phyloP scores from a whole-genome alignment of 1,140 invertebrate species.

The Lutraria rhynchaena region DNA sequence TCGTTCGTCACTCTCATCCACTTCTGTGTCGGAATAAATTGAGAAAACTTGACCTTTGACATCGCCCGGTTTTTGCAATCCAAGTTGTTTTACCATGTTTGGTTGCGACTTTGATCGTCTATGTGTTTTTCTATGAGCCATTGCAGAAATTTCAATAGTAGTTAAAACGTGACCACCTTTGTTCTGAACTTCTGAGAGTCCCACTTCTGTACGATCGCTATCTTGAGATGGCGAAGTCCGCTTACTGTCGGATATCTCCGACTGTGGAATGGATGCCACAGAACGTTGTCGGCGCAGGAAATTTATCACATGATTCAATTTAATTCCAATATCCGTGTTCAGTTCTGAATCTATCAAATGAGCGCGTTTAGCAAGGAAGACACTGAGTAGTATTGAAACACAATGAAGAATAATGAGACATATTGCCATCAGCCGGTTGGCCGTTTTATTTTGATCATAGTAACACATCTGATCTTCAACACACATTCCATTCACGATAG shows the following conservation, averaged over 20 bases:
- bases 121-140: constrained; percentile 25
- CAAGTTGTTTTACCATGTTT: constrained; percentile 13
- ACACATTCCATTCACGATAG: constrained; percentile 50
- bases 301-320: constrained; percentile 20
- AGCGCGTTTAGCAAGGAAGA: constrained; percentile 34
- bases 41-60: constrained; percentile 38
- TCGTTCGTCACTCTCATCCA: neutral
- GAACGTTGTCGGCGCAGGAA: neutral
- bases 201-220: neutral
- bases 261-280: neutral
- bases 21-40: constrained; percentile 50
- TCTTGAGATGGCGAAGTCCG: neutral
- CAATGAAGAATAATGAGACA: constrained; percentile 39
- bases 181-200: constrained; percentile 26
- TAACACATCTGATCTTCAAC: constrained; percentile 41
- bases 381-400: constrained; percentile 11
- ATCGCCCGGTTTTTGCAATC: neutral
- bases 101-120: constrained; percentile 46
- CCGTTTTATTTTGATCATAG: constrained; percentile 40
- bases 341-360: constrained; percentile 41
- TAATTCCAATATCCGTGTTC: constrained; percentile 12
- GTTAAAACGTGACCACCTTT: constrained; percentile 41
- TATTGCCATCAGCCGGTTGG: constrained; percentile 48
- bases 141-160: constrained; percentile 33
- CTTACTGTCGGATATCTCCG: neutral